These are phyloP conservation scores for Lomographa bimaculata DNA, from an alignment of 2,888 invertebrate species.

Conservation along the genomic window DNA sequence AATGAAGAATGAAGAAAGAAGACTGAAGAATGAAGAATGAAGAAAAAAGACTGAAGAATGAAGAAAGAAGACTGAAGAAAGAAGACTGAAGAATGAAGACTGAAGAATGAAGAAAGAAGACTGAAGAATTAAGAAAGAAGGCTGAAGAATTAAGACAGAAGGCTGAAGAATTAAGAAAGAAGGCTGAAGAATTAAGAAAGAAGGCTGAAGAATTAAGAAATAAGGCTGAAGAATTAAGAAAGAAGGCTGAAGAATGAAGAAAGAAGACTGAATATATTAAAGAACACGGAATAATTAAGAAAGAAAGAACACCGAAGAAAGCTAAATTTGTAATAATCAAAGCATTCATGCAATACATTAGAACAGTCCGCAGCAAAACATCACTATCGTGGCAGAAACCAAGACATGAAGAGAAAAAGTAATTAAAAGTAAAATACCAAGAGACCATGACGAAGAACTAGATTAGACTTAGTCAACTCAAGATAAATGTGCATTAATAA, in stretches of 20 bases:
- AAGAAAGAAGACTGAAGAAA: slow-evolving; percentile 5
- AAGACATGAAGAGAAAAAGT: slow-evolving; percentile 1
- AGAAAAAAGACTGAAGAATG: not conserved
- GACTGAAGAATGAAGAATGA: not conserved
- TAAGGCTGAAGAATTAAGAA: too few relatives aligned
- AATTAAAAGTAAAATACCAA: slow-evolving; percentile 1
- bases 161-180: too few relatives aligned
- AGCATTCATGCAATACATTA: too few relatives aligned
- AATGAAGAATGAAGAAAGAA: slow-evolving; percentile 6
- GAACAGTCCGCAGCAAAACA: too few relatives aligned
- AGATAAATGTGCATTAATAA: too few relatives aligned
- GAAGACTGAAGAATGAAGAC: not conserved
- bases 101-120: too few relatives aligned
- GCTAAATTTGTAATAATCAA: not conserved
- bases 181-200: too few relatives aligned
- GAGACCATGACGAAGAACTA: not conserved
- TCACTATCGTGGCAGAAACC: not conserved
- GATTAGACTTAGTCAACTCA: too few relatives aligned
- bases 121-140: too few relatives aligned
- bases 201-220: too few relatives aligned
- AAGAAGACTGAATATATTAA: slow-evolving; percentile 1
- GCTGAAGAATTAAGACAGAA: too few relatives aligned
- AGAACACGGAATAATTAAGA: slow-evolving; percentile 6
- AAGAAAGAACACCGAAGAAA: not conserved
- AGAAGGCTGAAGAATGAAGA: not conserved